phyloP scores from a whole-genome alignment of 1,140 invertebrate species.

The Ditylenchus dipsaci region DNA sequence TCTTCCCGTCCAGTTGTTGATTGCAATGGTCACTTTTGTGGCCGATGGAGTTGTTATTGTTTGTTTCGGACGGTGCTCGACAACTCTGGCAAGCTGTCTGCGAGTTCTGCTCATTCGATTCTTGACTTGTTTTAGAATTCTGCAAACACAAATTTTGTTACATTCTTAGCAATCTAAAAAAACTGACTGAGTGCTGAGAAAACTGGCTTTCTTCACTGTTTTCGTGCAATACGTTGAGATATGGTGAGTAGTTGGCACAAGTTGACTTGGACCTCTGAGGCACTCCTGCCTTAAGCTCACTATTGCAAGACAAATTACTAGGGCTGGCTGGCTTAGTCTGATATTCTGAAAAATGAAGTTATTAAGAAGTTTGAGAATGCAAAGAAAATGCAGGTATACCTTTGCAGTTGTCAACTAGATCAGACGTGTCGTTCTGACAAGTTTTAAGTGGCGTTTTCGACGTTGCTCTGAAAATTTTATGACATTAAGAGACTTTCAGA shows the following conservation, averaged over 20 bases:
- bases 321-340: no score
- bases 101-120: neutral
- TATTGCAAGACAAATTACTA: no score
- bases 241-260: neutral
- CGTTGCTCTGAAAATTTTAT: no score
- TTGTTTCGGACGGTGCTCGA: neutral
- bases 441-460: no score
- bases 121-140: neutral
- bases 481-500: no score
- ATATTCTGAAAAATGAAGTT: no score
- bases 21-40: neutral
- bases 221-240: slow-evolving; percentile 1
- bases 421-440: no score
- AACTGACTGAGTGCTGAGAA: neutral
- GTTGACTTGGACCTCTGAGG: slow-evolving; percentile 1
- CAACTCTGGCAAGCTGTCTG: neutral
- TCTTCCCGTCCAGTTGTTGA: neutral
- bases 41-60: neutral
- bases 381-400: no score
- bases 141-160: neutral
- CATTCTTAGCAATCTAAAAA: neutral
- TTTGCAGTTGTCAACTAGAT: no score
- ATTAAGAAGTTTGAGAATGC: no score
- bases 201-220: neutral
- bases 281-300: neutral